Evolutionary conservation across 2,113 vertebrate species (phyloP).

Genomic region (Oceanites oceanicus): DNA sequence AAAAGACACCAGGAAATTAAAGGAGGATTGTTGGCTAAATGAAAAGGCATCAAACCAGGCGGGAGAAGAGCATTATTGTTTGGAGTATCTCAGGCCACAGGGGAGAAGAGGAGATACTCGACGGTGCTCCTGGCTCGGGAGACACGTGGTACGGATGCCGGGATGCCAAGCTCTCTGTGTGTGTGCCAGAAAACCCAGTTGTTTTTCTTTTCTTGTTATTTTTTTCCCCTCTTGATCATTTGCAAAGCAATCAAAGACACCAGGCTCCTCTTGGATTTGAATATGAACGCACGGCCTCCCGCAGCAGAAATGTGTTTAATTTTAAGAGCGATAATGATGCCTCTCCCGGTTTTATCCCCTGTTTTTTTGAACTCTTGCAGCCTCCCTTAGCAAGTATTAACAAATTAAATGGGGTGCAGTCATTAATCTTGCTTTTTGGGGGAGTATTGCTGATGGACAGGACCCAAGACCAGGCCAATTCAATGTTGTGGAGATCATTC

Average conservation of each 20-base stretch:
- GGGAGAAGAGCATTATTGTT: background rate
- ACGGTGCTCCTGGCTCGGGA: background rate
- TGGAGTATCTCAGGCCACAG: background rate
- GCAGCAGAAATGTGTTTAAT: background rate
- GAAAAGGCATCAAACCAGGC: background rate
- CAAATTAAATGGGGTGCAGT: background rate
- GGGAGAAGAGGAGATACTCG: background rate
- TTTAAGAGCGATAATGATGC: background rate
- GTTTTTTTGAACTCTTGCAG: background rate
- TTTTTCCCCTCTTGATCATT: background rate
- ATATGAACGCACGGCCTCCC: background rate
- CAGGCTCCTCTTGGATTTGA: background rate
- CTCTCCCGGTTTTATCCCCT: background rate
- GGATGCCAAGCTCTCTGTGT: background rate
- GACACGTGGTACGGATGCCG: rapidly evolving
- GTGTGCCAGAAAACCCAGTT: background rate
- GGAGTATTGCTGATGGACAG: background rate
- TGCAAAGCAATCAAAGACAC: constrained; percentile 8
- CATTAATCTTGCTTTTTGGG: background rate
- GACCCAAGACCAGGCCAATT: background rate
- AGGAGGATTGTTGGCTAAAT: background rate
- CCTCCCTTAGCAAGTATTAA: background rate
- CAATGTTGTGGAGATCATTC: background rate
- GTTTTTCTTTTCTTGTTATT: background rate
- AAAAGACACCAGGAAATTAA: background rate